A percentile compares a stretch with the other conserved stretches of the same genome.
phyloP scores from a whole-genome alignment of 2,797 vertebrate species.

The Gambusia yucatana region DNA sequence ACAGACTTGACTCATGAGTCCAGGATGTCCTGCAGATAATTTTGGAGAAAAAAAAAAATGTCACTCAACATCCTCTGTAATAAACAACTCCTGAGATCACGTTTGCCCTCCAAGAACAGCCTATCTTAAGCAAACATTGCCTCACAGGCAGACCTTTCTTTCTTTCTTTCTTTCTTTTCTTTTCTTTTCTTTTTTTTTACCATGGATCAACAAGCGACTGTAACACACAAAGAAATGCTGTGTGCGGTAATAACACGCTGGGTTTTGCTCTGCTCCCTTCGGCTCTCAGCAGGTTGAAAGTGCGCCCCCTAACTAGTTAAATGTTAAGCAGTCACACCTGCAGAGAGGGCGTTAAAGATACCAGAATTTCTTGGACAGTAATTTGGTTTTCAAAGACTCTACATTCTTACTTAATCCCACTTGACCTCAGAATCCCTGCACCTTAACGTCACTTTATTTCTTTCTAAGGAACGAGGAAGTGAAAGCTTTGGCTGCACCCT shows the following conservation, averaged over 20 bases:
- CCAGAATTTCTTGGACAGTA: background rate
- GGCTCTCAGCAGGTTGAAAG: background rate
- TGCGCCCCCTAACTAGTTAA: background rate
- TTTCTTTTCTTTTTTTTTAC: background rate
- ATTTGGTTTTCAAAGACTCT: background rate
- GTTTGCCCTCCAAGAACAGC: slow-evolving; percentile 23
- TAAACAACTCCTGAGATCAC: slow-evolving; percentile 45
- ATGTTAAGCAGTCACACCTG: slow-evolving; percentile 15
- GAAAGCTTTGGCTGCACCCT: slow-evolving; percentile 1
- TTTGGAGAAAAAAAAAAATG: slow-evolving; percentile 18
- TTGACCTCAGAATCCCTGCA: background rate
- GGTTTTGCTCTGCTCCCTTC: background rate
- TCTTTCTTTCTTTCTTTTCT: no score
- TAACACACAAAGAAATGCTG: slow-evolving; percentile 27
- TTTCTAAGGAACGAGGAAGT: background rate
- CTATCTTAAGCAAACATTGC: slow-evolving; percentile 69
- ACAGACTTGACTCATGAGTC: slow-evolving; percentile 37
- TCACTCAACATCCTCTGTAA: slow-evolving; percentile 46
- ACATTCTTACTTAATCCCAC: background rate
- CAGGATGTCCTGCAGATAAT: slow-evolving; percentile 51
- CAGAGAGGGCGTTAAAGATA: background rate
- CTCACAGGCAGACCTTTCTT: slow-evolving; percentile 21
- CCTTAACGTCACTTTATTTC: background rate
- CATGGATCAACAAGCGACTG: slow-evolving; percentile 27
- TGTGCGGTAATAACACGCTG: slow-evolving; percentile 2